These are phyloP conservation scores for Embiotoca jacksoni DNA, from an alignment of 2,113 vertebrate genomes.

Conservation along the genomic window DNA sequence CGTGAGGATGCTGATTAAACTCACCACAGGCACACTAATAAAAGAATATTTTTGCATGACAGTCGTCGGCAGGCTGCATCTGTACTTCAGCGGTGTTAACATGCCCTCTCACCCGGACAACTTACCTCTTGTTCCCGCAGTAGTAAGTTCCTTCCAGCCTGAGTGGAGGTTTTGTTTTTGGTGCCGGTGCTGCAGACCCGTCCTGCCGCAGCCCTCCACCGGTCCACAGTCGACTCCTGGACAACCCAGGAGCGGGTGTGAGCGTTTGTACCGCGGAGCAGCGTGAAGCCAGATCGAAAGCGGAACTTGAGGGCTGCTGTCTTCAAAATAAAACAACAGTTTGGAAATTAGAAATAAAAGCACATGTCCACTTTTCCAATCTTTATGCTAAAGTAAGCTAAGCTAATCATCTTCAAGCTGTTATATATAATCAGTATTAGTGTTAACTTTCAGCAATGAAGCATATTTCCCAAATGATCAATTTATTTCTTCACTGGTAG, in stretches of 20 bases:
- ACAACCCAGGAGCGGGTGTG: slow-evolving; percentile 46
- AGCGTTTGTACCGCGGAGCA: slow-evolving; percentile 37
- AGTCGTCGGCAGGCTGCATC: neutral
- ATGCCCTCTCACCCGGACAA: neutral
- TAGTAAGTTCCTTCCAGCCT: slow-evolving; percentile 15
- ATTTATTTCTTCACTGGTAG: no score
- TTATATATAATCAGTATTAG: no score
- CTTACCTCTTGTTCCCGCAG: slow-evolving; percentile 47
- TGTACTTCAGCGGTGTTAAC: neutral
- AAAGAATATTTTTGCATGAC: neutral
- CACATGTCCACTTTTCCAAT: no score
- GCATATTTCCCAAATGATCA: no score
- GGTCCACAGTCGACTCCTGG: slow-evolving; percentile 36
- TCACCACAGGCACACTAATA: neutral
- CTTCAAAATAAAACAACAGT: slow-evolving; percentile 64
- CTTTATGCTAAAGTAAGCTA: neutral
- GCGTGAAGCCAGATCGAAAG: neutral
- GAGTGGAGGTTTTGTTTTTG: slow-evolving; percentile 19
- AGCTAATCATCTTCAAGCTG: no score
- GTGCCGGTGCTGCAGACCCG: slow-evolving; percentile 42
- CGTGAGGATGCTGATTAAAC: neutral
- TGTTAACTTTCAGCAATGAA: no score
- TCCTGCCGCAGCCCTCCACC: slow-evolving; percentile 18
- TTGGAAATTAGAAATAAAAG: no score
- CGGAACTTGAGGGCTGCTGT: slow-evolving; percentile 5